Base-by-base conservation (phyloP, 2,888 invertebrate genomes). In the Ennomos quercinarius region DNA sequence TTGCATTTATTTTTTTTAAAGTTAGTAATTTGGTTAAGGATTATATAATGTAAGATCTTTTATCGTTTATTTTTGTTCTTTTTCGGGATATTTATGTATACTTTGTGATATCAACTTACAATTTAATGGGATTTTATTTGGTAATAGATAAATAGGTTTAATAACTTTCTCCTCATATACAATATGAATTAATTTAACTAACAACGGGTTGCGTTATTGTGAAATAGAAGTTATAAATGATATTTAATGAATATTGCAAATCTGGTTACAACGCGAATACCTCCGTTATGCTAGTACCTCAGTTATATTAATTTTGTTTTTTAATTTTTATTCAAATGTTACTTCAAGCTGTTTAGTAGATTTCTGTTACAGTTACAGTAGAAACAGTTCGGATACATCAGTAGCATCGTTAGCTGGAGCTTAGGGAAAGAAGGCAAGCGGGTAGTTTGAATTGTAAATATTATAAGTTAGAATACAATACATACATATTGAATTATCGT, bases 371-470 rank as follows among this genome's bases (percentile, higher is more conserved):
- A 56, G 64, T 68, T 64, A 72, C 39, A 56, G 71, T 75, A 77
- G 73, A 69, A 75, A 76, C 72, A 27, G 27, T 72, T 57, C 52
- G 57, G 41, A 40, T 52, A 63, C 55, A 52, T 53, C 57, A 27
- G 38, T 55, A 65, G 65, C 62, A 41, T 43, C 53, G 81, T 78
- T 86, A 87, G 87, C 76, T 74, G 85, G 88, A 89, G 87, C 86
- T 89, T 89, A 87, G 80, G 77, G 68, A 74, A 78, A 77, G 74
- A 83, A 80, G 35, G 82, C 84, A 87, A 86, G 91, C 90, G 91
- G 91, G 90, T 92, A 92, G 91, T 77, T 79, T 81, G 83, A 91
- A 86, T 87, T 92, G 91, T 92, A 92, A 83, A 92, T 92, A 89
- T 77, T 80, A 80, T 86, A 89, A 85, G 83, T 82, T 91, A 89